Conservation (phyloP, 30 jellyfish, hydroid and myxozoan genomes). For the Rhopilema esculentum region DNA sequence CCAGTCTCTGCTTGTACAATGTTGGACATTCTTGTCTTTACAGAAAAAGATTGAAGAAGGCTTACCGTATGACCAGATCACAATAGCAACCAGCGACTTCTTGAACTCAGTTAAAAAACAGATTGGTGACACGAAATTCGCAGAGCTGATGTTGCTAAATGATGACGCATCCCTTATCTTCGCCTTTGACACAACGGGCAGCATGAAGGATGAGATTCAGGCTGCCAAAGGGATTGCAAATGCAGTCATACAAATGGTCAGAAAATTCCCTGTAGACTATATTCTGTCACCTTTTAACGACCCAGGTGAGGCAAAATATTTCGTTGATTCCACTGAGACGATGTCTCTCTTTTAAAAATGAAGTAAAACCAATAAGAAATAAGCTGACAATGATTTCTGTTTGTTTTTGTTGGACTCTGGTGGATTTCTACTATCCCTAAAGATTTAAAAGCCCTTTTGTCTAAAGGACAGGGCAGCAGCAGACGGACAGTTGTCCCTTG, state of each 20-base stretch:
- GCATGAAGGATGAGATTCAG: slow-evolving; percentile 74
- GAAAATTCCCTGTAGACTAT: slow-evolving; percentile 80
- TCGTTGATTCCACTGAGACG: too few species aligned
- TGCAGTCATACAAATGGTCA: slow-evolving; percentile 45
- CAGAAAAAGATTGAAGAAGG: slow-evolving; percentile 81
- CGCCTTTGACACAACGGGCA: slow-evolving; percentile 81
- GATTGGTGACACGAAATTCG: slow-evolving; percentile 62
- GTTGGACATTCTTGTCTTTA: neutral
- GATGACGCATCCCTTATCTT: slow-evolving; percentile 79
- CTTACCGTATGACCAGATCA: slow-evolving; percentile 59
- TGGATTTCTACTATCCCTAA: too few species aligned
- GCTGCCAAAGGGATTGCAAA: slow-evolving; percentile 78
- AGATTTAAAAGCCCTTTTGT: too few species aligned
- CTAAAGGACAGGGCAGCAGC: too few species aligned
- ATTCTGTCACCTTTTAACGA: slow-evolving; percentile 87
- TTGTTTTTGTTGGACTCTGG: too few species aligned
- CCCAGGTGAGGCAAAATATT: slow-evolving; percentile 88
- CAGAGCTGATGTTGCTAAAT: slow-evolving; percentile 53
- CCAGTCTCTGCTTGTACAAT: too few species aligned
- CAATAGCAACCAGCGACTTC: slow-evolving; percentile 49
- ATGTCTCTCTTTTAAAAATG: too few species aligned
- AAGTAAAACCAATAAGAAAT: too few species aligned
- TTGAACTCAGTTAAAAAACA: slow-evolving; percentile 40
- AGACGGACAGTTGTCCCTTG: too few species aligned
- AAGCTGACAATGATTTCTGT: too few species aligned